Base-by-base conservation (phyloP, 2,888 invertebrate species). In the Beris morrisii region DNA sequence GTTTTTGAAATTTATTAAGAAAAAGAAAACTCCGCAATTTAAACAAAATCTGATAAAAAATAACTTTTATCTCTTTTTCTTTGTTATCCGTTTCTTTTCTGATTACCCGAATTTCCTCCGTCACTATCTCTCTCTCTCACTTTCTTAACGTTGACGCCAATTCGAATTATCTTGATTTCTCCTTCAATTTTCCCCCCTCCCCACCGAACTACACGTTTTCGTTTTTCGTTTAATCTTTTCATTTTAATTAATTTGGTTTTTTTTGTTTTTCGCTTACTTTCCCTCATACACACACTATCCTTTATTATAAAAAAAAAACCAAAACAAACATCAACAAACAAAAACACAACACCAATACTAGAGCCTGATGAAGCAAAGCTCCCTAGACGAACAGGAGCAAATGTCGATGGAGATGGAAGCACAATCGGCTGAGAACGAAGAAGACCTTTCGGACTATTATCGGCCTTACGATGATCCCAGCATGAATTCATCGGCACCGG, bases 331-430 rank as follows among this genome's bases (percentile, higher is more conserved):
- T n/a, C n/a, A 57, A 50, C 15, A 54, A 45, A 43, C 22, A 65
- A 44, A 31, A 65, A 57, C 31, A 43, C 11, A 5, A 30, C 5
- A 50, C n/a, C 38, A 15, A 65, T n/a, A 31, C 12, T 46, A 90
- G 82, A 87, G 90, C 74, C 86, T 97, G 72, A 92, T 93, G 83
- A 97, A 97, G 79, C 97, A 97, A 83, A 93, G 89, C 73, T 95
- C 91, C 66, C 82, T 95, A 69, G 95, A 95, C 82, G 95, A 95
- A 76, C 86, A 88, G 72, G 85, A 85, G 70, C 86, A 88, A 73
- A 84, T 91, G 72, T 89, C 85, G 75, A 87, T 91, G 82, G 91
- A 91, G 73, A 84, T 88, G 75, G 88, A 88, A 73, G 83, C 87
- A 73, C 85, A 85, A 66, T 84, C 86, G 32, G 83, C 85, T 74